Evolutionary conservation across 2,113 vertebrate species (phyloP).

Genomic region (Sylvia atricapilla): DNA sequence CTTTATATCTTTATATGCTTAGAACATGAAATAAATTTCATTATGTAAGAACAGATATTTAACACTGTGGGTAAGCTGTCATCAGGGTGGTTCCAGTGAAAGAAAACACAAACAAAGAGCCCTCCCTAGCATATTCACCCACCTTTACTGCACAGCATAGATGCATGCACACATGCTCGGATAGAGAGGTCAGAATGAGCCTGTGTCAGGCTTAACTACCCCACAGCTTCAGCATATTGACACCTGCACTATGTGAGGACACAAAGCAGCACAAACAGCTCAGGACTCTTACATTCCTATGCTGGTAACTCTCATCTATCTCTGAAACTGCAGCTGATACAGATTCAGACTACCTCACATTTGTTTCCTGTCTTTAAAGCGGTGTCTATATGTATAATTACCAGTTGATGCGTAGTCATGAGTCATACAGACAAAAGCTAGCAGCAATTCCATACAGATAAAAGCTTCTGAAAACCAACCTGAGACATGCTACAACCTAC

Average conservation of each 20-base stretch:
- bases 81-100: background rate
- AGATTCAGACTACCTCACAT: background rate
- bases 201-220: too few relatives aligned
- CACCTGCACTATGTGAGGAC: background rate
- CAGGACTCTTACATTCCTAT: background rate
- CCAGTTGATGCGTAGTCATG: background rate
- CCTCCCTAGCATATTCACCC: background rate
- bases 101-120: background rate
- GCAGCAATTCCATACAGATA: background rate
- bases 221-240: background rate
- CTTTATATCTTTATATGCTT: background rate
- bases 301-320: background rate
- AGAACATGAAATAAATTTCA: background rate
- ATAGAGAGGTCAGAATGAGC: background rate
- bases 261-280: background rate
- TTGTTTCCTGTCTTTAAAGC: background rate
- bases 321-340: background rate
- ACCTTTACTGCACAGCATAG: background rate
- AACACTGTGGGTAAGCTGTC: background rate
- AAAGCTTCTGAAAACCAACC: background rate
- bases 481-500: accelerated
- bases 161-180: too few relatives aligned
- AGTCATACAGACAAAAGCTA: background rate
- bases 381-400: background rate
- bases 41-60: background rate